Percentiles rank a stretch among this genome's conserved stretches.
phyloP scores from a whole-genome alignment of 2,888 invertebrate genomes.

The Argyra leucocephala region DNA sequence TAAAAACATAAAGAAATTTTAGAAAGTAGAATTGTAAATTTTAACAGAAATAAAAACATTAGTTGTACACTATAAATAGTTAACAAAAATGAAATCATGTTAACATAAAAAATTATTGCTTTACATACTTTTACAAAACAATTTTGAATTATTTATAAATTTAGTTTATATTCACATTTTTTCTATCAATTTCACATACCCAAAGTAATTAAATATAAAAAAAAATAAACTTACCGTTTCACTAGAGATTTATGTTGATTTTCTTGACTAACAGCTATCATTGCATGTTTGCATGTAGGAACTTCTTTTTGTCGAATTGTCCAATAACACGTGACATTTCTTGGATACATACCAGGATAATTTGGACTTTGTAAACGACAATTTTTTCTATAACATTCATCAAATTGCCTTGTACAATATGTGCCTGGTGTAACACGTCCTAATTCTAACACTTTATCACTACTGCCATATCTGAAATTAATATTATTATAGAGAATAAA shows the following conservation, averaged over 20 bases:
- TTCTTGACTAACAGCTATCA: slow-evolving; percentile 75
- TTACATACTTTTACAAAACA: too few relatives aligned
- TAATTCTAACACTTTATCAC: slow-evolving; percentile 67
- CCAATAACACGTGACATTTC: slow-evolving; percentile 88
- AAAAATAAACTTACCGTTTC: slow-evolving; percentile 33
- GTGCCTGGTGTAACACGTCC: slow-evolving; percentile 77
- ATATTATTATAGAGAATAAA: not conserved
- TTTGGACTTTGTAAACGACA: slow-evolving; percentile 84
- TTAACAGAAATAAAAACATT: too few relatives aligned
- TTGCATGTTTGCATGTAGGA: slow-evolving; percentile 82
- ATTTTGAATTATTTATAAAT: too few relatives aligned
- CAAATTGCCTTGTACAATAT: slow-evolving; percentile 73
- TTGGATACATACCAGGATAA: slow-evolving; percentile 69
- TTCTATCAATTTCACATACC: too few relatives aligned
- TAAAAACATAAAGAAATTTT: too few relatives aligned
- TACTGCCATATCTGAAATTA: slow-evolving; percentile 56
- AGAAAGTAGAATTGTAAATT: too few relatives aligned
- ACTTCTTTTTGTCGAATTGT: slow-evolving; percentile 75
- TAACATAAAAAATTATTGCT: too few relatives aligned
- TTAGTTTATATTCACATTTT: too few relatives aligned
- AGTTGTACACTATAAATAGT: too few relatives aligned
- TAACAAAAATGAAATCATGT: too few relatives aligned
- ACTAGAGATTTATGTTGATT: slow-evolving; percentile 51
- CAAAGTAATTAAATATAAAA: not conserved
- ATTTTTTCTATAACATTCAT: slow-evolving; percentile 74